Conservation (phyloP, 2,888 invertebrate species). For the Mycalesis mineus region DNA sequence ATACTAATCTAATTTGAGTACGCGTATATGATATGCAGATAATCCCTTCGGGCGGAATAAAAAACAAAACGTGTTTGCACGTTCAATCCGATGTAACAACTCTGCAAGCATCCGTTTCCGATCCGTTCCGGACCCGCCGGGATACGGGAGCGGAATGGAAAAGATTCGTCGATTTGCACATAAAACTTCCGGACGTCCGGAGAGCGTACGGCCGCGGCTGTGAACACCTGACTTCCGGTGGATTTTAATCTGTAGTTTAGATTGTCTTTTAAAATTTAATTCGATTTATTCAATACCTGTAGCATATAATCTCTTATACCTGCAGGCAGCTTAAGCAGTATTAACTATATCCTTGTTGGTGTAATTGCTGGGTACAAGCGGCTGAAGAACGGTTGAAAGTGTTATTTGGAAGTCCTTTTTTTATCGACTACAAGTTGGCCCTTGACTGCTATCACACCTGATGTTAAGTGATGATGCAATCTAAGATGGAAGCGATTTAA, state of each 20-base stretch:
- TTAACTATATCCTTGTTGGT: no score
- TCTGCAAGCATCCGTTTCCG: constrained; percentile 10
- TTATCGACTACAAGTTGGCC: no score
- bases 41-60: background rate
- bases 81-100: constrained; percentile 1
- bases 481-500: no score
- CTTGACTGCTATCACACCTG: no score
- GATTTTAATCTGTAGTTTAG: constrained; percentile 1
- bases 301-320: no score
- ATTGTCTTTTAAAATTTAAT: constrained; percentile 4
- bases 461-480: no score
- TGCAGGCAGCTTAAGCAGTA: no score
- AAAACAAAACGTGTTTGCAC: background rate
- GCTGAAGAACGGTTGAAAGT: no score
- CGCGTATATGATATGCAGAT: no score
- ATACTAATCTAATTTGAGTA: no score
- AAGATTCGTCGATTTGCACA: constrained; percentile 12
- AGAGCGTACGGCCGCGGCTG: constrained; percentile 1
- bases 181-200: constrained; percentile 23
- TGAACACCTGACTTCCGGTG: constrained; percentile 9
- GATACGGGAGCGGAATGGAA: constrained; percentile 11
- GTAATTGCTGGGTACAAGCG: no score
- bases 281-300: background rate
- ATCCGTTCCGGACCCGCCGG: constrained; percentile 5
- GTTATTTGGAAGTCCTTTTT: no score